Evolutionary conservation across 2,113 vertebrate species (phyloP).

Genomic region (Semnornis frantzii): DNA sequence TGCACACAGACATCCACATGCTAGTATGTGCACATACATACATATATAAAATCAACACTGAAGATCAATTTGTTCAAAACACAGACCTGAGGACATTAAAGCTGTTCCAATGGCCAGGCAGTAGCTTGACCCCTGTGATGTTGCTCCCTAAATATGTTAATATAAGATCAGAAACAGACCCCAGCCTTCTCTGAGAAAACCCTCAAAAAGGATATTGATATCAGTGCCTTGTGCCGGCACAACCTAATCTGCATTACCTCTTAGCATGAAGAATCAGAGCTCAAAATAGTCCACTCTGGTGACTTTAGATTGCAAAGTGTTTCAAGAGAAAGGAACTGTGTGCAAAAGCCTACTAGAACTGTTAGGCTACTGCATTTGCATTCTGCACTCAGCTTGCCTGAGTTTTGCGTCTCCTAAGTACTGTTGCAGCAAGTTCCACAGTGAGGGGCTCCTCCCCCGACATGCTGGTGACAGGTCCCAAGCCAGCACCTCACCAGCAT

Average conservation of each 20-base stretch:
- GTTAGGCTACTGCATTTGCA: not conserved
- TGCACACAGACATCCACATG: not conserved
- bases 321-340: slow-evolving; percentile 65
- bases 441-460: fast-evolving
- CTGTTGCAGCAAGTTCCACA: not conserved
- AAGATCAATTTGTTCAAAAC: not conserved
- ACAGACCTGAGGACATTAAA: not conserved
- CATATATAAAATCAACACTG: not conserved
- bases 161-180: not conserved
- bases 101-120: not conserved
- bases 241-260: slow-evolving; percentile 70
- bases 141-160: not conserved
- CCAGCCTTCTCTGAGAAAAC: not conserved
- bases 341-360: not conserved
- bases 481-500: not conserved
- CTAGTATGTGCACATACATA: too few relatives aligned
- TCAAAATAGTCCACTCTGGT: slow-evolving; percentile 76
- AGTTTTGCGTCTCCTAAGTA: not conserved
- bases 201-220: slow-evolving; percentile 4
- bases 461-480: not conserved
- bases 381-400: not conserved
- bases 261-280: slow-evolving; percentile 53
- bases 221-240: slow-evolving; percentile 42
- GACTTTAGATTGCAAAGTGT: slow-evolving; percentile 76
- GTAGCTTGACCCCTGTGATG: not conserved